These are phyloP conservation scores for Berghia stephanieae DNA, from an alignment of 1,140 invertebrate species.

Conservation along the genomic window DNA sequence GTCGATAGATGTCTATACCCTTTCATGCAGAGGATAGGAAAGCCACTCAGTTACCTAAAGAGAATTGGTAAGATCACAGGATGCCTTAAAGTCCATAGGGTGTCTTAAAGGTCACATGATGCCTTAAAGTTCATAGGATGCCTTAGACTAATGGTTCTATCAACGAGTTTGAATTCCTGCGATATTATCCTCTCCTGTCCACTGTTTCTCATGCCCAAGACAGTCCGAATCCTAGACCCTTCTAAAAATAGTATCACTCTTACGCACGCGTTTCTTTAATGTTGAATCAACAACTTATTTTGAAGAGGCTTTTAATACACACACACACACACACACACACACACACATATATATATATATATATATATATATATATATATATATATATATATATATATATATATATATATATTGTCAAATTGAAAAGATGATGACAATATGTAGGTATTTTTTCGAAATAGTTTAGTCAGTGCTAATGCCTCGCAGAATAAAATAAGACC, in stretches of 20 bases:
- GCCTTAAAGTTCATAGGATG: background rate
- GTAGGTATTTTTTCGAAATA: no score
- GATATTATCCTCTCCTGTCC: no score
- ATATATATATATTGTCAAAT: no score
- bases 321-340: constrained; percentile 22
- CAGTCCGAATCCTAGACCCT: no score
- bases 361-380: background rate
- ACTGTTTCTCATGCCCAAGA: no score
- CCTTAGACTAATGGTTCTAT: background rate
- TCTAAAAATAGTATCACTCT: no score
- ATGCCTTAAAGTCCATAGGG: background rate
- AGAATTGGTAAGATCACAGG: constrained; percentile 59
- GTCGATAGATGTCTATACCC: constrained; percentile 67
- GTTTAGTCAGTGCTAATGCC: no score
- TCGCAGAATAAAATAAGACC: no score
- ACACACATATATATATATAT: background rate
- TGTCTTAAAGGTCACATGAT: background rate
- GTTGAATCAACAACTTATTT: background rate
- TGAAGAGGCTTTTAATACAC: background rate
- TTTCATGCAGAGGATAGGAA: constrained; percentile 45
- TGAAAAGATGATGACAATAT: no score
- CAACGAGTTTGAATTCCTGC: no score
- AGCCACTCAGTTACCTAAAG: constrained; percentile 48
- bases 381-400: background rate
- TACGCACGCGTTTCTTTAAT: no score